A percentile compares a stretch with the other conserved stretches of the same genome.
phyloP scores from a whole-genome alignment of 2,888 invertebrate genomes.

The Dolichopus griseipennis region DNA sequence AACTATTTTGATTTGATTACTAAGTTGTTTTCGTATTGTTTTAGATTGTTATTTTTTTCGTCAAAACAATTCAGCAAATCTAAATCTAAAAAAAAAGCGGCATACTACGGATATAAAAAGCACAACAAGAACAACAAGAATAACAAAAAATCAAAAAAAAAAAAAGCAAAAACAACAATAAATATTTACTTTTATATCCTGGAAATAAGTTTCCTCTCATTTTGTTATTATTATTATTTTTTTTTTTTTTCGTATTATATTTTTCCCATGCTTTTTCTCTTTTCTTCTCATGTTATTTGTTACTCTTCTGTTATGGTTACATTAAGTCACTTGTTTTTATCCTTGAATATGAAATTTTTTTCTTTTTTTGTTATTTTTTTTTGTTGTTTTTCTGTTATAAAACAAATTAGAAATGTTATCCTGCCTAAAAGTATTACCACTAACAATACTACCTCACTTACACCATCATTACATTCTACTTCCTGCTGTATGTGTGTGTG shows the following conservation, averaged over 20 bases:
- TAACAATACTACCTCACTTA: background rate
- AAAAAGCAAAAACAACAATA: background rate
- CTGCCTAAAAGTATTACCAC: background rate
- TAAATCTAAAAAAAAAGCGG: background rate
- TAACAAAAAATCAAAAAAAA: background rate
- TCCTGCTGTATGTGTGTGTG: too few species aligned
- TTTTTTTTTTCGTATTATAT: background rate
- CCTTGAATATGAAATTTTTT: background rate
- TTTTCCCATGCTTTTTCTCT: too few species aligned
- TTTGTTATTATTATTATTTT: background rate
- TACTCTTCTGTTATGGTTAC: background rate
- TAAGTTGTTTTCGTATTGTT: background rate
- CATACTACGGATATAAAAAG: background rate
- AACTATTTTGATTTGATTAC: background rate
- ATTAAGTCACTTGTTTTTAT: constrained; percentile 4
- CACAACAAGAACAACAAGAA: background rate
- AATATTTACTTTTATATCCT: constrained; percentile 6
- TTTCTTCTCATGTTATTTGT: too few species aligned
- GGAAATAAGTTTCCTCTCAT: background rate
- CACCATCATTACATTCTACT: too few species aligned
- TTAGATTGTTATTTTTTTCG: background rate
- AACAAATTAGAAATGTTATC: constrained; percentile 4
- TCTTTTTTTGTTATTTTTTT: too few species aligned
- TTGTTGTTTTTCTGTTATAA: background rate
- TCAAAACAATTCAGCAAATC: background rate